Conservation (phyloP, 1,140 invertebrate species). For the Apis dorsata region DNA sequence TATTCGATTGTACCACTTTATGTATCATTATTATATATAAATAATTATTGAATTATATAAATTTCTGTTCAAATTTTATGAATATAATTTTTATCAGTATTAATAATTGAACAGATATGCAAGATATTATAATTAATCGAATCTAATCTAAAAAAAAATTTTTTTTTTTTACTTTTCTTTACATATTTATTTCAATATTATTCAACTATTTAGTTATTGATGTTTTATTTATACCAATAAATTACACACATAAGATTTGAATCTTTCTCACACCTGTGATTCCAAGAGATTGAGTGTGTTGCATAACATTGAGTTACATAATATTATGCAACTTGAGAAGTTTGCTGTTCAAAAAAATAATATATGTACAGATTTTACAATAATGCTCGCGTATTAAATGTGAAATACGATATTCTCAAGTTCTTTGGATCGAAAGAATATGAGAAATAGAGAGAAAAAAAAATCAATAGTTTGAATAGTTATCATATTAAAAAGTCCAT, state of each 20-base stretch:
- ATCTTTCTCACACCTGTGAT: constrained; percentile 6
- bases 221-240: background rate
- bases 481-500: too few species aligned
- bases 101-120: too few species aligned
- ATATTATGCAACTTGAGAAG: background rate
- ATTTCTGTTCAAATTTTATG: too few species aligned
- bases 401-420: background rate
- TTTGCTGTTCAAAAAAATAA: background rate
- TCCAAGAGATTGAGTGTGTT: background rate
- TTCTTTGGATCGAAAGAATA: background rate
- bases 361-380: background rate
- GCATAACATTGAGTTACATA: constrained; percentile 8
- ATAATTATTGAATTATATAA: too few species aligned
- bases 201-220: background rate
- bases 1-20: too few species aligned
- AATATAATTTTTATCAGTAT: too few species aligned
- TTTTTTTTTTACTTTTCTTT: too few species aligned
- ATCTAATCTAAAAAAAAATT: too few species aligned
- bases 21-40: too few species aligned
- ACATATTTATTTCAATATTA: background rate
- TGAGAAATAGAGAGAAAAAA: too few species aligned
- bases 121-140: too few species aligned
- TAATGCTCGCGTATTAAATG: background rate
- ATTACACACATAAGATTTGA: background rate
- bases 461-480: too few species aligned